phyloP scores from a whole-genome alignment of 2,797 vertebrate species.

The Sebastes trivittatus region DNA sequence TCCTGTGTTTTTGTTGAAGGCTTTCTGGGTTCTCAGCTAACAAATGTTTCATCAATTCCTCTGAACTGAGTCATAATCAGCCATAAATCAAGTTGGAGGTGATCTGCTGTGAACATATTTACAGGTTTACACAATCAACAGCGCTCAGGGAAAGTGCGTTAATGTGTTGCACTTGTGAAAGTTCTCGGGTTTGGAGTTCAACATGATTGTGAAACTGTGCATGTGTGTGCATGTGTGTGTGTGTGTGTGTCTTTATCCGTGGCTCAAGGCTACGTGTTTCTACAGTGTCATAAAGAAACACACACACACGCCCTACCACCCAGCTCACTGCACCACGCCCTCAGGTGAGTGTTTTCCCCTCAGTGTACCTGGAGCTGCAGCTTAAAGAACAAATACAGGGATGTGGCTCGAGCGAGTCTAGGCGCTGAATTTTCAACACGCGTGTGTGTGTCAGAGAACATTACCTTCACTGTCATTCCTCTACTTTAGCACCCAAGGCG shows the following conservation, averaged over 20 bases:
- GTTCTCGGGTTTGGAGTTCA: conserved; percentile 12
- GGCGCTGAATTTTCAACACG: conserved; percentile 19
- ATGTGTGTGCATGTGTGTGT: not conserved
- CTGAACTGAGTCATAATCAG: not conserved
- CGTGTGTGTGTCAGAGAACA: conserved; percentile 30
- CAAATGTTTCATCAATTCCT: not conserved
- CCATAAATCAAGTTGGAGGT: not conserved
- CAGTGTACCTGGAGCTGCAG: conserved; percentile 30
- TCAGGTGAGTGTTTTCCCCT: conserved; percentile 39
- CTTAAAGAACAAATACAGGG: conserved; percentile 56
- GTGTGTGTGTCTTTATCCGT: conserved; percentile 16
- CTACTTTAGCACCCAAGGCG: conserved; percentile 17
- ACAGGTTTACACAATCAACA: not conserved
- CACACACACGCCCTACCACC: conserved; percentile 28
- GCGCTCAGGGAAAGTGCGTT: conserved; percentile 4
- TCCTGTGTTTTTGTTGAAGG: not conserved
- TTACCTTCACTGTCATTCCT: conserved; percentile 18
- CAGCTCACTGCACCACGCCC: conserved; percentile 38
- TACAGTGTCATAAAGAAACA: conserved; percentile 37
- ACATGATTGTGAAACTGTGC: conserved; percentile 39
- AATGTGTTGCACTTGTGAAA: conserved; percentile 34
- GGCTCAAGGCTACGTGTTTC: conserved; percentile 55
- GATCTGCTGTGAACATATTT: not conserved
- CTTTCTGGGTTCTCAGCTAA: not conserved
- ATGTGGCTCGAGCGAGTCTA: conserved; percentile 55